Evolutionary conservation across 2,113 vertebrate genomes (phyloP), one percentile per base, ranked within the genome.

Genomic region (Sorex fumeus): DNA sequence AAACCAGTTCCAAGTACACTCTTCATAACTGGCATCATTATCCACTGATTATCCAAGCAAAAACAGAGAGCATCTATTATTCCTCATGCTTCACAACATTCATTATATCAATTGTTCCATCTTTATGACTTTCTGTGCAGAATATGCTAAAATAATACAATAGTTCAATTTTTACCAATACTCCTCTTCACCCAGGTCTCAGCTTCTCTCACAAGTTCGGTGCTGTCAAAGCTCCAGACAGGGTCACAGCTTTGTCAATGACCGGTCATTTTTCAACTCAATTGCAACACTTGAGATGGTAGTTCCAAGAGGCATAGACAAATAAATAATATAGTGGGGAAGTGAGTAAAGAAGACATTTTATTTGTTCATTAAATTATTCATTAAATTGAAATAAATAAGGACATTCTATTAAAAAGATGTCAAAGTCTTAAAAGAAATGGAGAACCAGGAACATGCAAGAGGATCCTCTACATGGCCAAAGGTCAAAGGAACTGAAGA

Each of bases 41-140:
- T 64, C 21, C 19, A 91, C 28, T 10, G 27, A 18, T 25, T 81
- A 85, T 23, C 62, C 45, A 93, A 89, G 80, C 57, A 47, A 66
- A 87, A 53, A 50, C 2, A n/a, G 36, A 21, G 70, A 19, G 13
- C 11, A 50, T 10, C 19, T 11, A 21, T 53, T 67, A 34, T 69
- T 45, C 13, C 1, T 81, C 4, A 50, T 79, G 67, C 18, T 47
- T 53, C 36, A 53, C 18, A 23, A 53, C 18, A 50, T 71, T 10
- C 8, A 40, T 57, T 28, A 45, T 19, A 67, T 90, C 50, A 66
- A 43, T 3, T 30, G 36, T 8, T 25, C 0, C 1, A 16, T 53
- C 12, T 40, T 47, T 21, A 57, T 34, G 19, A 91, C 0, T n/a
- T 67, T 34, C 13, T 60, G 9, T 85, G n/a, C 7, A 53, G 72